Evolutionary conservation across 2,113 vertebrate genomes (phyloP), one percentile per base, ranked within the genome.

Genomic region (Cranoglanis bouderius): DNA sequence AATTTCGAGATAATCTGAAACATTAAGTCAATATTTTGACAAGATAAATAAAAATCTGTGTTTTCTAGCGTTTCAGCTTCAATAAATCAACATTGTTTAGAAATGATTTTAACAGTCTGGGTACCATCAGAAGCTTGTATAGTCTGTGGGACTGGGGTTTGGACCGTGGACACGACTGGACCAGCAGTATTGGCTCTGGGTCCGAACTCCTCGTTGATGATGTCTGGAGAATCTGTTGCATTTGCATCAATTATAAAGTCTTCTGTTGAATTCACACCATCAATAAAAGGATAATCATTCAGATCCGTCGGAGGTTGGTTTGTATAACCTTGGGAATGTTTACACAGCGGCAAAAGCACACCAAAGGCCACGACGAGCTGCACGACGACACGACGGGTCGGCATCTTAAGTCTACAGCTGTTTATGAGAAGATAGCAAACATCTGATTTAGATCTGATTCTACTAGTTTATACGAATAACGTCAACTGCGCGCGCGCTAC

Each of bases 51-150:
- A 49, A 49, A 9, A 10, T n/a, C n/a, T n/a, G n/a, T 43, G 43
- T 43, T 43, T 43, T 43, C 24, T 67, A 67, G 63, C 3, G 0
- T 72, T 72, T 38, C 16, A 70, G 5, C n/a, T 38, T 38, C 6
- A 6, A 0, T 19, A 18, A 6, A 78, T 49, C 26, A n/a, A 1
- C 19, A 6, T 19, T 32, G n/a, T 53, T 12, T 10, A n/a, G 10
- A n/a, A 63, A 14, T 49, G 46, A 46, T 32, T 4, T 8, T 19
- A 29, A 63, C 21, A 84, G 59, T 43, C 4, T 26, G 1, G 26
- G 32, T 89, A 89, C 88, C 88, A 26, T 46, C 32, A 19, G 57
- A 59, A 19, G 24, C 21, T 29, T 21, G 32, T 57, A 21, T n/a
- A 10, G 46, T 7, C 38, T 78, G 6, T 78, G 72, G 19, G 24